Evolutionary conservation across 2,113 vertebrate species (phyloP), one percentile per base, ranked within the genome.

Genomic region (Prunella fulvescens): DNA sequence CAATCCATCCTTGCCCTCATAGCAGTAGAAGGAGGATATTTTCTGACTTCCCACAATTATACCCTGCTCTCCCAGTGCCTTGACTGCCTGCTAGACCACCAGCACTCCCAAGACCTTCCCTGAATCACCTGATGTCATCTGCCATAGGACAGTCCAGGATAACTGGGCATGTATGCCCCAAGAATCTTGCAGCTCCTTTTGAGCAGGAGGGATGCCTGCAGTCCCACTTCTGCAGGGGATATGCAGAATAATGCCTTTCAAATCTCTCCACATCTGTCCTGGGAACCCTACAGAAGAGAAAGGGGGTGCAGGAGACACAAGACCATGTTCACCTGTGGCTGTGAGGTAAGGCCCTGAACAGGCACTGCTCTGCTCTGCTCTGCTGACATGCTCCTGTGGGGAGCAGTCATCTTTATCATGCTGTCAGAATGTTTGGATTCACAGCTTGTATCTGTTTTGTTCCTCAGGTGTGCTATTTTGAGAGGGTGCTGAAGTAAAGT

Each of bases 311-410:
- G 45, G 48, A 88, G 25, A 71, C 40, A 12, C 12, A 14, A 40
- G 60, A 56, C 20, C 5, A 1, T 1, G 1, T 33, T 28, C 14
- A 22, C 12, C 7, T 9, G 4, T 42, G 37, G 62, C 48, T 33
- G 6, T 1, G 7, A 11, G 4, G 33, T 23, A 47, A 60, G 44
- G 10, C 23, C 25, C 35, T 2, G 12, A 18, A 40, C 33, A 44
- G 64, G 35, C 19, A 47, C 28, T 65, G 15, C 0, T 0, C n/a
- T 19, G n/a, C 0, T 0, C n/a, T 19, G n/a, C 45, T 61, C 50
- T 73, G 45, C n/a, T 7, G 4, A n/a, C 23, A 37, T 1, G 0
- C 11, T 58, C 31, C 67, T 54, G 18, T 11, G 50, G 28, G 19
- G 19, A 86, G 10, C 2, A 1, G 22, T 15, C 31, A 10, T 48